These are phyloP conservation scores for Gambusia yucatana DNA, from an alignment of 2,797 vertebrate species.

Conservation along the genomic window DNA sequence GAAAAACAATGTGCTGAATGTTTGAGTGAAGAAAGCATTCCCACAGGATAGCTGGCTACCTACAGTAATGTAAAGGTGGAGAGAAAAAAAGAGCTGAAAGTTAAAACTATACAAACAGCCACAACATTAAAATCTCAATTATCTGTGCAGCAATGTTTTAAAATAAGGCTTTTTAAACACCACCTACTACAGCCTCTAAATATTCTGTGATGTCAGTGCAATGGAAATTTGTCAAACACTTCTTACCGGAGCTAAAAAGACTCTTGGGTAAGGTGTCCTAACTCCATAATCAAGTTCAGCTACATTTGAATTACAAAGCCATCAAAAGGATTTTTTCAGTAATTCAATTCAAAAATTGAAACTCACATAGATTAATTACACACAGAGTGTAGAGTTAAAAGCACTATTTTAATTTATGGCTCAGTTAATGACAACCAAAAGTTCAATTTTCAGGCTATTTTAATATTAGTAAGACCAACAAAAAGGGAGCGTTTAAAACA, in stretches of 20 bases:
- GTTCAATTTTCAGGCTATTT: neutral
- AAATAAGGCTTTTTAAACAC: neutral
- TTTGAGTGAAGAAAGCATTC: neutral
- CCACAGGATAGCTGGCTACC: neutral
- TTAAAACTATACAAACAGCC: neutral
- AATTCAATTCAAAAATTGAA: neutral
- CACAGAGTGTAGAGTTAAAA: neutral
- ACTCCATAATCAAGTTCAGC: neutral
- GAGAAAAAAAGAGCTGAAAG: neutral
- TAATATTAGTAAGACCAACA: neutral
- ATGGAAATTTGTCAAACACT: neutral
- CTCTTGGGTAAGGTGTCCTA: neutral
- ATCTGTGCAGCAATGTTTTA: neutral
- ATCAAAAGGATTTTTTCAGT: neutral
- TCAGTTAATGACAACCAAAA: neutral
- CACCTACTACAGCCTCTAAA: neutral
- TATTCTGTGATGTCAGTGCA: neutral
- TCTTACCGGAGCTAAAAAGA: neutral
- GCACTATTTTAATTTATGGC: neutral
- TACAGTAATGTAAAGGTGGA: neutral
- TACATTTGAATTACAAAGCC: neutral
- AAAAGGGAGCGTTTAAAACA: neutral
- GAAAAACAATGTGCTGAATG: neutral
- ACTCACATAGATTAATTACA: neutral
- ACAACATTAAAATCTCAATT: constrained; percentile 1